A percentile compares a stretch with the other conserved stretches of the same genome.
These are phyloP conservation scores for Dioctria linearis DNA, from an alignment of 2,888 invertebrate genomes.

Conservation along the genomic window DNA sequence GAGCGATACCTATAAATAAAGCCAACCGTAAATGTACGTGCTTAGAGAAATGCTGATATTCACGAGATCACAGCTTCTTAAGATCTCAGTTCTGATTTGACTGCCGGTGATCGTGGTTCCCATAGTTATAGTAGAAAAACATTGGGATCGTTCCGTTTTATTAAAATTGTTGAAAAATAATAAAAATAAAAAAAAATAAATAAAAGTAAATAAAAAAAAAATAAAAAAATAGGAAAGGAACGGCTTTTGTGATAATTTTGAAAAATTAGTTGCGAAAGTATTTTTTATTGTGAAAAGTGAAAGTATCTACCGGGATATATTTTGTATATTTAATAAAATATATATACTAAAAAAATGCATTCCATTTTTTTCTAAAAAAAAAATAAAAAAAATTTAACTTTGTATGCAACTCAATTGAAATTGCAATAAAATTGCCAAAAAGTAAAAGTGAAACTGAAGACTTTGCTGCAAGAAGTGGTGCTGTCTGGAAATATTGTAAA, in stretches of 20 bases:
- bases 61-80: conserved; percentile 45
- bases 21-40: conserved; percentile 51
- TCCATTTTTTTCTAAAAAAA: conserved; percentile 29
- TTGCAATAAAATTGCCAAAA: background rate
- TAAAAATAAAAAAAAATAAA: no score
- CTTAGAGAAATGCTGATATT: conserved; percentile 39
- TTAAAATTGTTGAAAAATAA: background rate
- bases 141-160: conserved; percentile 13
- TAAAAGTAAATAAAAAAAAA: no score
- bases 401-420: background rate
- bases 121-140: background rate
- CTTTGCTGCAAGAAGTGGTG: conserved; percentile 21
- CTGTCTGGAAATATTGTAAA: background rate
- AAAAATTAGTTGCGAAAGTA: background rate
- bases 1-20: conserved; percentile 57
- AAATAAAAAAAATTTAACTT: background rate
- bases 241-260: background rate
- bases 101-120: conserved; percentile 58
- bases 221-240: no score
- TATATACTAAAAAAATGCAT: conserved; percentile 22
- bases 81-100: conserved; percentile 55
- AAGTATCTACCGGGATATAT: background rate
- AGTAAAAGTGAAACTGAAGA: conserved; percentile 1
- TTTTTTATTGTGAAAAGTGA: conserved; percentile 26
- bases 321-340: conserved; percentile 7